Evolutionary conservation across 1,140 invertebrate species (phyloP).

Genomic region (Ceratina japonica): DNA sequence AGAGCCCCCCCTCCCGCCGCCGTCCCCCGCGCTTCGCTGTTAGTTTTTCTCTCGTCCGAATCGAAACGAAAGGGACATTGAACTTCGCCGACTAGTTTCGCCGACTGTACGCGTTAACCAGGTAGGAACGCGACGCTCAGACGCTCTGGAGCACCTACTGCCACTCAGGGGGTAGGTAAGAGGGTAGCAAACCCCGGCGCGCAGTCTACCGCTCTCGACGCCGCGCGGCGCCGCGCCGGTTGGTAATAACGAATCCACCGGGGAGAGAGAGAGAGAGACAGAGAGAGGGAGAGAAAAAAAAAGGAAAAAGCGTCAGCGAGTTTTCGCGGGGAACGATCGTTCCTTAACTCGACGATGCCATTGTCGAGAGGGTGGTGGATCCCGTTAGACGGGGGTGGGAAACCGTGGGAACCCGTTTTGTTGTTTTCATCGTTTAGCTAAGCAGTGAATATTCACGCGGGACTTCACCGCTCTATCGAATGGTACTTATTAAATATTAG

Average conservation of each 20-base stretch:
- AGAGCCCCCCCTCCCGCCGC: neutral
- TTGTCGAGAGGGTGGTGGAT: neutral
- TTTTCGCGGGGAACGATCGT: conserved; percentile 10
- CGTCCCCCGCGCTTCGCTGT: neutral
- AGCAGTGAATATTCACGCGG: too few species aligned
- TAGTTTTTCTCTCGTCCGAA: neutral
- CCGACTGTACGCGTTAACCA: conserved; percentile 22
- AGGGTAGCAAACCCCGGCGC: conserved; percentile 15
- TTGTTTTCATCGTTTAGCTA: neutral
- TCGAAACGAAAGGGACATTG: conserved; percentile 41
- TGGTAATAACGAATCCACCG: conserved; percentile 32
- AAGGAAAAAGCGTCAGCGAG: conserved; percentile 15
- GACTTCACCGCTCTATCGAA: too few species aligned
- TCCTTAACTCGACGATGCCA: conserved; percentile 3
- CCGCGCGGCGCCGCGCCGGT: neutral
- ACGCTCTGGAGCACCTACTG: conserved; percentile 44
- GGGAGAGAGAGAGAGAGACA: too few species aligned
- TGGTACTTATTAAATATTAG: too few species aligned
- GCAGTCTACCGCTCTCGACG: conserved; percentile 25
- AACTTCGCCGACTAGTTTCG: conserved; percentile 32
- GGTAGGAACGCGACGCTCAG: conserved; percentile 33
- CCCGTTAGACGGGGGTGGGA: neutral
- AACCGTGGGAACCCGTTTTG: neutral
- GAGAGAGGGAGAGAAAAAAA: neutral
- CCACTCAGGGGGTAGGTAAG: conserved; percentile 29